phyloP scores from a whole-genome alignment of 2,113 vertebrate species.

The Salvelinus alpinus region DNA sequence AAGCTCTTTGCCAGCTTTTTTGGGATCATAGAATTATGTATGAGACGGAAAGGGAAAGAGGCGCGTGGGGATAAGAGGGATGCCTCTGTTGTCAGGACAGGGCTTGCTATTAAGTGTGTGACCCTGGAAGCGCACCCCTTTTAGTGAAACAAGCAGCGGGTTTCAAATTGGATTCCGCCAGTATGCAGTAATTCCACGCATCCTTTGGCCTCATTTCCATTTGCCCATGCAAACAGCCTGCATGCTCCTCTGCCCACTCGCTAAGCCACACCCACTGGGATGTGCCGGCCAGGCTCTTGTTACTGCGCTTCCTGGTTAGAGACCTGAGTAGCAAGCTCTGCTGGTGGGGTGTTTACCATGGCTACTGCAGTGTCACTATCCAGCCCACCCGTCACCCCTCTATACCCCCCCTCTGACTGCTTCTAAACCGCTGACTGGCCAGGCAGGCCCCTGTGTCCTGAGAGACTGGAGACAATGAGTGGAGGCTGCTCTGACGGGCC shows the following conservation, averaged over 20 bases:
- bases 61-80: slow-evolving; percentile 39
- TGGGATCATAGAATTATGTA: slow-evolving; percentile 52
- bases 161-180: slow-evolving; percentile 61
- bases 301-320: neutral
- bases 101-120: slow-evolving; percentile 61
- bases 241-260: neutral
- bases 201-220: slow-evolving; percentile 61
- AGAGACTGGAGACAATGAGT: slow-evolving; percentile 61
- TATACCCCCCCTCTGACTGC: slow-evolving; percentile 11
- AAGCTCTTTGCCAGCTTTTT: slow-evolving; percentile 36
- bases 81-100: slow-evolving; percentile 62
- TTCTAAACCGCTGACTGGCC: slow-evolving; percentile 39
- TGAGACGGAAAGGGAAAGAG: slow-evolving; percentile 36
- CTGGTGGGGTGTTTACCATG: slow-evolving; percentile 12
- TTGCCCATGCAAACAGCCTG: slow-evolving; percentile 53
- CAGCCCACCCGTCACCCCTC: slow-evolving; percentile 9
- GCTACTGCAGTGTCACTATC: slow-evolving; percentile 43
- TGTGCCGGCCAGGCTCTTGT: neutral
- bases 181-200: slow-evolving; percentile 62
- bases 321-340: neutral
- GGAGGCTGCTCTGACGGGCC: slow-evolving; percentile 51
- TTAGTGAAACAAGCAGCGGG: slow-evolving; percentile 65
- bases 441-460: slow-evolving; percentile 42
- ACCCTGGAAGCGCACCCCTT: slow-evolving; percentile 67
- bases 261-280: neutral